Base-by-base conservation (phyloP, 2,797 vertebrate species). In the Sylvilagus floridanus region DNA sequence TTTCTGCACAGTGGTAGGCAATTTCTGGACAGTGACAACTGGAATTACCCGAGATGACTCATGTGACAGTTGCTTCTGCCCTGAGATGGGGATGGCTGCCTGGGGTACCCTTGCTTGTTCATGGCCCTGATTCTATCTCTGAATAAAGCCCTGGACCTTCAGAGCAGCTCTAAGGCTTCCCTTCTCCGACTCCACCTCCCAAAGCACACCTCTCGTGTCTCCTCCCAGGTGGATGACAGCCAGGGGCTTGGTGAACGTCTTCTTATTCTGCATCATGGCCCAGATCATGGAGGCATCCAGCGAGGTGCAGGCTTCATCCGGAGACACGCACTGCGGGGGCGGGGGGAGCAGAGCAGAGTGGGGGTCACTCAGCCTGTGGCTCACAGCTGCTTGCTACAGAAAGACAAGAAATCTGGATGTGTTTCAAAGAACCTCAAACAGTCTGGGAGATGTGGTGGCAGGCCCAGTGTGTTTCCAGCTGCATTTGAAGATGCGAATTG, bases 211-310 rank as follows among this genome's bases (percentile, higher is more conserved):
- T 98, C 97, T 97, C 68, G 94, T 11, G 78, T 97, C 98, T 52
- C 76, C 94, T 91, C 81, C 95, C 1, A 98, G 98, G 86, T 97
- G 97, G 97, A 99, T 78, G 90, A 99, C 98, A n/a, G 98, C 98
- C 79, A 99, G 98, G 1, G 99, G 98, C 90, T 99, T 99, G 75
- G 98, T 99, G 22, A 98, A 98, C 0, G 97, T 98, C 98, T 99
- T 99, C 96, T 98, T 99, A 97, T 99, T 98, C 97, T 98, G 98
- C 98, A 99, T 98, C 99, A 99, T 99, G 47, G 95, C 96, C 95
- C 99, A 62, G 96, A 99, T 99, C 86, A 98, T 98, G 16, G 98
- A 97, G 68, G 97, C 35, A 1, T 97, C 97, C 35, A 99, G 95
- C 1, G 98, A 98, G 13, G 98, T 98, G 84, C 99, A 99, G 85